These are phyloP conservation scores for Cordilura impudica DNA, from an alignment of 2,888 invertebrate genomes.

Conservation along the genomic window DNA sequence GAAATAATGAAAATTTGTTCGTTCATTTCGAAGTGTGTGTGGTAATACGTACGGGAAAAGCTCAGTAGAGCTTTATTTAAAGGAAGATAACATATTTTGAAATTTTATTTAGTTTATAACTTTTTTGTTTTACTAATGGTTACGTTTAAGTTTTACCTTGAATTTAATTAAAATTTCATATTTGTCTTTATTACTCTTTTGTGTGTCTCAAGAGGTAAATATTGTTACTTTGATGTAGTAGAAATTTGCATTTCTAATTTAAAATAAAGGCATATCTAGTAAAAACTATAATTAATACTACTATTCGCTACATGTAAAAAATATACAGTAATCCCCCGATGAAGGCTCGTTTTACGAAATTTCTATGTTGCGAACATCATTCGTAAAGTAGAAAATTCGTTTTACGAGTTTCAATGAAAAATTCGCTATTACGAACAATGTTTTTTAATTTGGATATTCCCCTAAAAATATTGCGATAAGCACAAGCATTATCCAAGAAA, in stretches of 20 bases:
- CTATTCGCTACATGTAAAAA: too few species aligned
- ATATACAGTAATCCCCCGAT: too few species aligned
- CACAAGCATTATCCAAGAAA: too few species aligned
- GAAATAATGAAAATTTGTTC: constrained; percentile 12
- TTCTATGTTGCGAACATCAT: too few species aligned
- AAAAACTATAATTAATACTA: too few species aligned
- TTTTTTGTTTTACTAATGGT: neutral
- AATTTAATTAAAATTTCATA: neutral
- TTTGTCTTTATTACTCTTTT: neutral
- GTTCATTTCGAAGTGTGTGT: neutral
- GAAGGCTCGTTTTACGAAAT: too few species aligned
- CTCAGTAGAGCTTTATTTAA: neutral
- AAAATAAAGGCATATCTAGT: neutral
- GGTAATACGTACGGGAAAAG: neutral
- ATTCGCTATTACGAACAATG: too few species aligned
- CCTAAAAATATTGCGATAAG: too few species aligned
- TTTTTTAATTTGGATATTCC: too few species aligned
- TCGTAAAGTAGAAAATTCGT: too few species aligned
- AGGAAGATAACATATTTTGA: neutral
- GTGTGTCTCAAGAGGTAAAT: neutral
- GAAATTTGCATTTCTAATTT: neutral
- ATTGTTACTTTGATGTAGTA: neutral
- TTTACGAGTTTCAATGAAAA: too few species aligned
- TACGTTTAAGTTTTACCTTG: neutral
- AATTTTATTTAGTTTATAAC: neutral